These are phyloP conservation scores for Acanthosepion esculentum DNA, from an alignment of 2,888 invertebrate species.

Conservation along the genomic window DNA sequence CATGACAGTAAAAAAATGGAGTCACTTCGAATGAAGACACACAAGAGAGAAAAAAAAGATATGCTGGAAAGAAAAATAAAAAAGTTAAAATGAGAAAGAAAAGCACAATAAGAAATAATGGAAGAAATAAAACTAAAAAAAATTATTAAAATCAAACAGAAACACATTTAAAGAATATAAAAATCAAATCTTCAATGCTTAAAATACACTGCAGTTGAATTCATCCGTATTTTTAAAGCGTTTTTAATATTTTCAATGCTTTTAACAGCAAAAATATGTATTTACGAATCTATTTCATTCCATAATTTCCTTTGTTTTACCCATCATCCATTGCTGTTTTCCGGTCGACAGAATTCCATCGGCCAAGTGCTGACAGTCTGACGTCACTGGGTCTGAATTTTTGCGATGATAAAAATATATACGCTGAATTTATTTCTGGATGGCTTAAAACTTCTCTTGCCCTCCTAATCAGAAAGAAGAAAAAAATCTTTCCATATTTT, in stretches of 20 bases:
- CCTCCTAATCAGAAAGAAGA: neutral
- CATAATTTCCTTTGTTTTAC: conserved; percentile 12
- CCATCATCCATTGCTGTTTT: neutral
- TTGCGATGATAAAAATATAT: conserved; percentile 11
- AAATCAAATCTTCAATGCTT: no score
- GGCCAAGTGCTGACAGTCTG: neutral
- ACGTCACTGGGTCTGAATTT: neutral
- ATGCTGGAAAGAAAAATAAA: neutral
- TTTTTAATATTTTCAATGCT: neutral
- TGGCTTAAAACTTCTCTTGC: neutral
- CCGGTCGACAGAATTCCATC: neutral
- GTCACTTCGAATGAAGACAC: neutral
- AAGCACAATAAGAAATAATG: neutral
- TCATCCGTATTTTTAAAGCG: neutral
- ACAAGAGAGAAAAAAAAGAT: no score
- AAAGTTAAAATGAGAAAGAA: neutral
- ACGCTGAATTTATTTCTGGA: neutral
- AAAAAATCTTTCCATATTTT: neutral
- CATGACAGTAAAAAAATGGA: neutral
- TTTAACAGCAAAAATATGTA: neutral
- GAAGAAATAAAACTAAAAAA: neutral
- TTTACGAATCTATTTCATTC: neutral
- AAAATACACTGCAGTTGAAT: neutral
- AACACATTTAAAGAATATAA: neutral
- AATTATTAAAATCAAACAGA: neutral